A percentile compares a stretch with the other conserved stretches of the same genome.
phyloP scores from a whole-genome alignment of 1,140 invertebrate species.

The Drosophila sulfurigaster region DNA sequence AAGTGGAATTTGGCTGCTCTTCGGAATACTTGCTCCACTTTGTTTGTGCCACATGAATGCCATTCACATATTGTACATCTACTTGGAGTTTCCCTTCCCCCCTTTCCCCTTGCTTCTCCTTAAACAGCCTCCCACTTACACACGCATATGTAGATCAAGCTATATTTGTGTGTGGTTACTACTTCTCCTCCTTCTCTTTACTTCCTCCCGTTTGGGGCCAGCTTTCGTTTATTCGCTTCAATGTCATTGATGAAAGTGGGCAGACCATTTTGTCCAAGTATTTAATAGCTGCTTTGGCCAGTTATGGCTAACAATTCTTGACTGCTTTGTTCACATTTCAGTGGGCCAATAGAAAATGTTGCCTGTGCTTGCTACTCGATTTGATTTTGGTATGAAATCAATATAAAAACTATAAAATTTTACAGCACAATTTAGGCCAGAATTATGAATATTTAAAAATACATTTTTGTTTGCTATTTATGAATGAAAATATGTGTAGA shows the following conservation, averaged over 20 bases:
- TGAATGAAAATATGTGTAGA: background rate
- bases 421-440: background rate
- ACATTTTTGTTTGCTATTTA: background rate
- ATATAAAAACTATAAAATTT: background rate
- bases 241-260: slow-evolving; percentile 60
- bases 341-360: slow-evolving; percentile 57
- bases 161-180: slow-evolving; percentile 35
- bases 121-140: background rate
- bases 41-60: slow-evolving; percentile 43
- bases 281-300: slow-evolving; percentile 22
- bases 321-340: slow-evolving; percentile 59
- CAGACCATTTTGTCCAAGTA: slow-evolving; percentile 34
- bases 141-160: background rate
- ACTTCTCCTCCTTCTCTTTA: background rate
- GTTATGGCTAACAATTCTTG: slow-evolving; percentile 40
- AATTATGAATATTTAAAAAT: background rate
- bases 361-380: slow-evolving; percentile 60
- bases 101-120: too few species aligned
- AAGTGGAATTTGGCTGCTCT: slow-evolving; percentile 63
- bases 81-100: background rate
- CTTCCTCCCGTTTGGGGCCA: slow-evolving; percentile 1
- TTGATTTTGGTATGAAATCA: slow-evolving; percentile 8
- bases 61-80: slow-evolving; percentile 18
- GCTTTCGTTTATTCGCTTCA: slow-evolving; percentile 31
- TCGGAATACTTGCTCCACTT: slow-evolving; percentile 72